Conservation (phyloP, 2,113 vertebrate species). For the Strix aluco region DNA sequence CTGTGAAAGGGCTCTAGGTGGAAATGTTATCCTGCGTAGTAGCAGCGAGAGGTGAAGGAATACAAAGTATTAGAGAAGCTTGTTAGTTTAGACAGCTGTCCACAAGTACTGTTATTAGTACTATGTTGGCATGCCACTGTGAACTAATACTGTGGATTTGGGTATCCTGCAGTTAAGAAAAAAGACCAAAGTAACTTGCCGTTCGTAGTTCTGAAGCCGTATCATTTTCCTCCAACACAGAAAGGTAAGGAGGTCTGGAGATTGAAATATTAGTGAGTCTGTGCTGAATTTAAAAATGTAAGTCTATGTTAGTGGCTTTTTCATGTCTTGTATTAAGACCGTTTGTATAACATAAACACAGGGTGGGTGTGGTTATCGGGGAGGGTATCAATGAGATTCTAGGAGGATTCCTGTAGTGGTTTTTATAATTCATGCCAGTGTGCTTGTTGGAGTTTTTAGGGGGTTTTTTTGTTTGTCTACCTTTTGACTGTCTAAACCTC, state of each 20-base stretch:
- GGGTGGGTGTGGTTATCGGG: neutral
- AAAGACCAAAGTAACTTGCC: neutral
- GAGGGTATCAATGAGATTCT: neutral
- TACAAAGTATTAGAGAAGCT: conserved; percentile 22
- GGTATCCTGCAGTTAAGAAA: neutral
- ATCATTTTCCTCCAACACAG: neutral
- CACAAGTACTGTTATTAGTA: neutral
- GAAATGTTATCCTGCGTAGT: conserved; percentile 70
- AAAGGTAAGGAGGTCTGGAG: neutral
- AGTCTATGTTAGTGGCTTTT: neutral
- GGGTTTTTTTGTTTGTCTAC: neutral
- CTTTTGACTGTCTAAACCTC: neutral
- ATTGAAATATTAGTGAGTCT: neutral
- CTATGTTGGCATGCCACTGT: neutral
- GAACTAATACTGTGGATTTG: neutral
- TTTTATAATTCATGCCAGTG: neutral
- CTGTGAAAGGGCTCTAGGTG: conserved; percentile 73
- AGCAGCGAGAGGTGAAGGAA: conserved; percentile 48
- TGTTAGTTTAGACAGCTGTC: conserved; percentile 34
- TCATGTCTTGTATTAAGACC: neutral
- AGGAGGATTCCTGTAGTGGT: neutral
- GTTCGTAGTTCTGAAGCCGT: neutral
- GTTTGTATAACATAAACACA: neutral
- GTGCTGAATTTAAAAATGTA: neutral
- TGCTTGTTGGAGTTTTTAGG: neutral